These are phyloP conservation scores for Parotocinclus haroldoi DNA, from an alignment of 2,797 vertebrate species.

Conservation along the genomic window DNA sequence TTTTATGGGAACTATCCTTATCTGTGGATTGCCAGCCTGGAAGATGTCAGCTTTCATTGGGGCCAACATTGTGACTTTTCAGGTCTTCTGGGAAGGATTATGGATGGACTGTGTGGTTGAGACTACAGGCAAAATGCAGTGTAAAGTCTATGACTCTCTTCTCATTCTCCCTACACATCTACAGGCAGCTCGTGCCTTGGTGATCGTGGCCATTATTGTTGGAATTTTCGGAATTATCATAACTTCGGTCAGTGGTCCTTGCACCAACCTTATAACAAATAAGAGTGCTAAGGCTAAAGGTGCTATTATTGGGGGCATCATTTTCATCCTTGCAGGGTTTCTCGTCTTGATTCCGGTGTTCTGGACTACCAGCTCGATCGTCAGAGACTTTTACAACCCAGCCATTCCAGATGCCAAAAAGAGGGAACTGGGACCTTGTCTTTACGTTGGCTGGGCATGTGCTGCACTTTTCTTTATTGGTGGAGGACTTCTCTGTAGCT, in stretches of 20 bases:
- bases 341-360: conserved; percentile 82
- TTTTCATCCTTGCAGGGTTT: conserved; percentile 78
- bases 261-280: conserved; percentile 89
- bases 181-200: conserved; percentile 80
- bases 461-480: too few relatives aligned
- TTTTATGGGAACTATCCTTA: conserved; percentile 77
- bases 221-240: conserved; percentile 77
- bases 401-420: too few relatives aligned
- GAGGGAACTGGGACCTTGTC: too few relatives aligned
- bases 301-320: conserved; percentile 68
- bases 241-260: conserved; percentile 79
- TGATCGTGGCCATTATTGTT: conserved; percentile 72
- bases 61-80: conserved; percentile 82
- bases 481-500: too few relatives aligned
- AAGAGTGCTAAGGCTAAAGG: conserved; percentile 77
- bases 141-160: conserved; percentile 84
- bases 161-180: conserved; percentile 81
- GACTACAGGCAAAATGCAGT: conserved; percentile 90
- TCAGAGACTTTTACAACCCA: too few relatives aligned
- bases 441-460: too few relatives aligned
- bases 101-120: conserved; percentile 91
- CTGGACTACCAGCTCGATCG: too few relatives aligned
- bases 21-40: conserved; percentile 85
- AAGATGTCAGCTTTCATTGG: conserved; percentile 83
- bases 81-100: conserved; percentile 86